Conservation (phyloP, 2,888 invertebrate genomes). For the Harpalus rufipes region DNA sequence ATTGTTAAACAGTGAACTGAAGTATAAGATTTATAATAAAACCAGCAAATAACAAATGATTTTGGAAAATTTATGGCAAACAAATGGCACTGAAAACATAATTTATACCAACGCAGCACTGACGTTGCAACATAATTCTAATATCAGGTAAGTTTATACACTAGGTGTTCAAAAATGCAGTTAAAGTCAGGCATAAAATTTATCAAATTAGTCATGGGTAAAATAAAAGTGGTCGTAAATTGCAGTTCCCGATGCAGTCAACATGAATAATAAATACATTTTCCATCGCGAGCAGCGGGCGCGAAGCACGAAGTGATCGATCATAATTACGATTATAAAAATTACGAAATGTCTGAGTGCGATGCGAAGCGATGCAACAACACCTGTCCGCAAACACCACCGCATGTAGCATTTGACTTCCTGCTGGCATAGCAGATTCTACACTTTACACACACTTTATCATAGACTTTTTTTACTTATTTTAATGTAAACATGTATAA, state of each 20-base stretch:
- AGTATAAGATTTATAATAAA: conserved; percentile 1
- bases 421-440: not conserved
- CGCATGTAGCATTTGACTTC: not conserved
- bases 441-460: not conserved
- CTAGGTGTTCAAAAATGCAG: conserved; percentile 24
- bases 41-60: conserved; percentile 8
- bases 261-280: conserved; percentile 58
- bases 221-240: conserved; percentile 46
- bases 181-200: conserved; percentile 50
- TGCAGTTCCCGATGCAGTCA: conserved; percentile 48
- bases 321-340: conserved; percentile 61
- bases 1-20: not conserved
- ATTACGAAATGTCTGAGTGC: conserved; percentile 54
- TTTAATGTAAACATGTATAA: too few species aligned
- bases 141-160: conserved; percentile 31
- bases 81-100: conserved; percentile 37
- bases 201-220: conserved; percentile 49
- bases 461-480: too few species aligned
- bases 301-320: conserved; percentile 44
- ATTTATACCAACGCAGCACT: conserved; percentile 11
- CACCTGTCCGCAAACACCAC: conserved; percentile 42
- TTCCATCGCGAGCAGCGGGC: conserved; percentile 41
- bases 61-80: conserved; percentile 45
- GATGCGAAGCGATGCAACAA: conserved; percentile 50
- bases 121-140: conserved; percentile 44